Percentiles rank a stretch among this genome's conserved stretches.
Conservation (phyloP, 2,888 invertebrate genomes). For the Erynnis tages region DNA sequence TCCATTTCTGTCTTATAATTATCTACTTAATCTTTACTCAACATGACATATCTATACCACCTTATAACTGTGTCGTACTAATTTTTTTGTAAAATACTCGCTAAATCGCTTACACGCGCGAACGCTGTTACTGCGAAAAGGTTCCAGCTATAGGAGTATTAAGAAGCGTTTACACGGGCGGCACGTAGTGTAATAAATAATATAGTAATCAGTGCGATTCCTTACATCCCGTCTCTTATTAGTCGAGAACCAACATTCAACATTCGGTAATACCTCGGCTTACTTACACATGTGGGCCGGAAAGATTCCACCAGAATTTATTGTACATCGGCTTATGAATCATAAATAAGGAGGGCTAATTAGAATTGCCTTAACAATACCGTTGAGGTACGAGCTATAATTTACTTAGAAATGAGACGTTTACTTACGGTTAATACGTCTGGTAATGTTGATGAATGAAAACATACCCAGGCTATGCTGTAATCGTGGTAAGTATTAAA, state of each 20-base stretch:
- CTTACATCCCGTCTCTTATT: conserved; percentile 80
- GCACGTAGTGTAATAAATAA: conserved; percentile 81
- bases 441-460: too few relatives aligned
- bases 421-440: conserved; percentile 2
- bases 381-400: conserved; percentile 51
- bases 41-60: conserved; percentile 61
- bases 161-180: conserved; percentile 78
- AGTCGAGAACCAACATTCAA: conserved; percentile 78
- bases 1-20: conserved; percentile 29
- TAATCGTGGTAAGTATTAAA: too few relatives aligned
- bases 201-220: conserved; percentile 81
- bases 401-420: conserved; percentile 29
- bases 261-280: conserved; percentile 77
- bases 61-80: conserved; percentile 55
- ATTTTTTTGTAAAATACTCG: conserved; percentile 6
- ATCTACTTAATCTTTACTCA: conserved; percentile 73
- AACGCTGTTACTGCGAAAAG: conserved; percentile 43
- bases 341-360: conserved; percentile 79
- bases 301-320: conserved; percentile 77
- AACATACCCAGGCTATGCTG: too few relatives aligned
- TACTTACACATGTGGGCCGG: conserved; percentile 78
- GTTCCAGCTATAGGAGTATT: conserved; percentile 71
- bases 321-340: conserved; percentile 80
- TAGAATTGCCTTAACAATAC: conserved; percentile 61
- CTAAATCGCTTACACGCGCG: conserved; percentile 6